These are phyloP conservation scores for Eupithecia dodoneata DNA, from an alignment of 2,888 invertebrate genomes.

Conservation along the genomic window DNA sequence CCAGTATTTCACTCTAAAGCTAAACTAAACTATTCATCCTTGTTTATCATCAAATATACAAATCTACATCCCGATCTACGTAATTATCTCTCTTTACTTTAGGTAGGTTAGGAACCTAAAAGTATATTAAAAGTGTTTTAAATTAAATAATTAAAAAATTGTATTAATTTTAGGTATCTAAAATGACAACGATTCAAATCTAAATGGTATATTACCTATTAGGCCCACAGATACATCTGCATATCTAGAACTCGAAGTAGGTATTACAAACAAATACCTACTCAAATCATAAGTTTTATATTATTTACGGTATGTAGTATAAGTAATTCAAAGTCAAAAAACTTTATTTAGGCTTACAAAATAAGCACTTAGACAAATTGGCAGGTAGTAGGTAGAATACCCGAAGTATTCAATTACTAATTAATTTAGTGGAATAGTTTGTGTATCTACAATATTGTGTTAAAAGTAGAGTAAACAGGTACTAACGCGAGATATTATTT, in stretches of 20 bases:
- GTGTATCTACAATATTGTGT: neutral
- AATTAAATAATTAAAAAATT: neutral
- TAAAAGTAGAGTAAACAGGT: neutral
- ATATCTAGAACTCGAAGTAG: neutral
- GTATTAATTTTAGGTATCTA: neutral
- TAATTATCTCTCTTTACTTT: too few species aligned
- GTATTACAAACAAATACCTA: neutral
- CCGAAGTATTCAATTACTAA: neutral
- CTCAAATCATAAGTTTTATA: neutral
- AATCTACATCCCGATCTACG: neutral
- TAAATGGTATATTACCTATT: neutral
- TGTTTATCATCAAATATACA: neutral
- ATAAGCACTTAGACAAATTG: too few species aligned
- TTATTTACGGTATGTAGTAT: neutral
- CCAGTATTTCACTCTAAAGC: neutral
- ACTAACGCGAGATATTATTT: neutral
- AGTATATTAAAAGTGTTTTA: too few species aligned
- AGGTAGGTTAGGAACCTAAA: too few species aligned
- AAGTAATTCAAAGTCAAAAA: too few species aligned
- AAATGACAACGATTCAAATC: neutral
- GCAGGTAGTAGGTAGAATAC: neutral
- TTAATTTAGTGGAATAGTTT: neutral
- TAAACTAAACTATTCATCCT: neutral
- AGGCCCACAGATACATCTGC: neutral
- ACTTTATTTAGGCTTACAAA: too few species aligned